These are phyloP conservation scores for Leiothrix lutea DNA, from an alignment of 2,113 vertebrate genomes.

Conservation along the genomic window DNA sequence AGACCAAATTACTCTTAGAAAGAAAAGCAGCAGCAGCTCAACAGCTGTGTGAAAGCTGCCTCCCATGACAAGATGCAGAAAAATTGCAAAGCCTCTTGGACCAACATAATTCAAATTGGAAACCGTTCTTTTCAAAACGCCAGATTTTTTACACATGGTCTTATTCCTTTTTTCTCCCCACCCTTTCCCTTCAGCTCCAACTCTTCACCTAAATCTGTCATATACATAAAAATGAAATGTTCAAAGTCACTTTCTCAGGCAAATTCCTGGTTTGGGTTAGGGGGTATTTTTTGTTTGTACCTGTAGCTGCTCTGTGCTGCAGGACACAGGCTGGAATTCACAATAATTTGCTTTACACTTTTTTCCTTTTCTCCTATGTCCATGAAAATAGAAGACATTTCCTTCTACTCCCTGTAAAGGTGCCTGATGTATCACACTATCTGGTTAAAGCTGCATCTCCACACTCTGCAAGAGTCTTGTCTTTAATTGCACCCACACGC, in stretches of 20 bases:
- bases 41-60: conserved; percentile 66
- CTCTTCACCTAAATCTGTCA: neutral
- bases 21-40: conserved; percentile 61
- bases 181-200: neutral
- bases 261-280: neutral
- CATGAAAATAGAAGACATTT: no score
- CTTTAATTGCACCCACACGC: neutral
- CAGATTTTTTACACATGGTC: conserved; percentile 58
- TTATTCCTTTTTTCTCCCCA: conserved; percentile 8
- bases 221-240: neutral
- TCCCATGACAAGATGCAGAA: conserved; percentile 73
- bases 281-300: neutral
- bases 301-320: neutral
- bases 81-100: conserved; percentile 69
- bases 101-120: conserved; percentile 62
- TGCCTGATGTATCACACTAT: neutral
- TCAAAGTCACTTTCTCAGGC: neutral
- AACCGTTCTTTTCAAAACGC: conserved; percentile 41
- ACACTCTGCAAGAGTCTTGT: neutral
- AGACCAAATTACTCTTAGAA: conserved; percentile 46
- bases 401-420: no score
- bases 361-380: neutral
- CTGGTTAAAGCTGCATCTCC: neutral
- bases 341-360: neutral
- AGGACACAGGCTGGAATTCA: neutral